Percentiles rank a stretch among this genome's conserved stretches.
These are phyloP conservation scores for Camelus dromedarius DNA, from an alignment of 2,113 vertebrate genomes.

Conservation along the genomic window DNA sequence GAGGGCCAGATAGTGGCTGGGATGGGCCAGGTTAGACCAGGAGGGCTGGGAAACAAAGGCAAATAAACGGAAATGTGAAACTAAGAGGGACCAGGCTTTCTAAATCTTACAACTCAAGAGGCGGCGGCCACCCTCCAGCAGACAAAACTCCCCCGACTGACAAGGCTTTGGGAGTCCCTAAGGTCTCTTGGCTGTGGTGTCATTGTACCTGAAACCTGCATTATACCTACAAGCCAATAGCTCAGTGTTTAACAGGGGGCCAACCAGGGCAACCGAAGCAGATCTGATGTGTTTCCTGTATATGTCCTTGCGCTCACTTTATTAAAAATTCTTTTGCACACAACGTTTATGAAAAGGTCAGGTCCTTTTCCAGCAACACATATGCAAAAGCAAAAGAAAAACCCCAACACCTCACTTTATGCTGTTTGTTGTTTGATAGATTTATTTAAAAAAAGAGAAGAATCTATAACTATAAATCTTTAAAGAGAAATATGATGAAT, in stretches of 20 bases:
- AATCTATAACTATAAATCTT: conserved; percentile 88
- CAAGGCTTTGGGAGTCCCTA: conserved; percentile 74
- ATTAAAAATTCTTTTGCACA: conserved; percentile 88
- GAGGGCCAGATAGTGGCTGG: conserved; percentile 82
- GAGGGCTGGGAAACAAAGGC: conserved; percentile 78
- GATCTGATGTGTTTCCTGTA: conserved; percentile 86
- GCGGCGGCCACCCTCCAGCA: conserved; percentile 9
- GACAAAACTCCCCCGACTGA: conserved; percentile 56
- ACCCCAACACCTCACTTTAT: conserved; percentile 81
- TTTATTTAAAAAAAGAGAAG: conserved; percentile 89
- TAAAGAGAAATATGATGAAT: conserved; percentile 85
- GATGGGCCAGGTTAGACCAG: conserved; percentile 77
- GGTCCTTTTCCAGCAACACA: conserved; percentile 86
- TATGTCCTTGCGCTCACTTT: conserved; percentile 87
- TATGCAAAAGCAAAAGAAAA: conserved; percentile 89
- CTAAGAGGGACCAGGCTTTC: conserved; percentile 83
- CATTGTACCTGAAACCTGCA: conserved; percentile 69
- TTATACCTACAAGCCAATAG: conserved; percentile 79
- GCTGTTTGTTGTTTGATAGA: conserved; percentile 89
- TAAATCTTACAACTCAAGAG: conserved; percentile 66
- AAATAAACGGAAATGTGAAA: conserved; percentile 71
- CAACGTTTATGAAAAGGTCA: conserved; percentile 87
- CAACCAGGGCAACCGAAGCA: conserved; percentile 85
- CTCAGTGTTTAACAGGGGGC: conserved; percentile 74
- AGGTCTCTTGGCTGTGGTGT: conserved; percentile 80